A percentile compares a stretch with the other conserved stretches of the same genome.
phyloP scores from a whole-genome alignment of 2,113 vertebrate species.

The Ginglymostoma cirratum region DNA sequence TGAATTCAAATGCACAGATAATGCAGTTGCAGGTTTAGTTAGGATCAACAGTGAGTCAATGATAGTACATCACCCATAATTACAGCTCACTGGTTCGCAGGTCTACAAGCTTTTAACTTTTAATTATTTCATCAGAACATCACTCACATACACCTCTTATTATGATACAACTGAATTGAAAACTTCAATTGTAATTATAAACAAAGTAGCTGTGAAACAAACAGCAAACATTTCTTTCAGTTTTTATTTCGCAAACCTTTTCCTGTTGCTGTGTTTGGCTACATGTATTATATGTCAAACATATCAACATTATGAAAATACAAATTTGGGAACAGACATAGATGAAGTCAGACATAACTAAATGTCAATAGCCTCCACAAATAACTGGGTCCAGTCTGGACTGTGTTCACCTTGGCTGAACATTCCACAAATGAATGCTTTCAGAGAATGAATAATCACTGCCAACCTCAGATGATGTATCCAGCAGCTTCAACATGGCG shows the following conservation, averaged over 20 bases:
- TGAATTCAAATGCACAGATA: not conserved
- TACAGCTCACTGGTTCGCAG: not conserved
- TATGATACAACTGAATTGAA: not conserved
- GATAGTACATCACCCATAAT: not conserved
- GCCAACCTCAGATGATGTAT: not conserved
- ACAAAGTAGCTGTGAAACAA: not conserved
- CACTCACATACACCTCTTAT: not conserved
- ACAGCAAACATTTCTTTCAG: not conserved
- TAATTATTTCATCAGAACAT: conserved; percentile 17
- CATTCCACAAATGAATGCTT: not conserved
- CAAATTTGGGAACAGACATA: not conserved
- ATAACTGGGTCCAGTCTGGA: not conserved
- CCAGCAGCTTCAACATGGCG: not conserved
- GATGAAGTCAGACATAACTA: not conserved
- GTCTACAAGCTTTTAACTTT: not conserved
- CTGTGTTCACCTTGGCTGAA: not conserved
- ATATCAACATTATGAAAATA: not conserved
- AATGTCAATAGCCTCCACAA: not conserved
- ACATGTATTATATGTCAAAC: not conserved
- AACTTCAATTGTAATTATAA: not conserved
- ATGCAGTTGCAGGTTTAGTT: not conserved
- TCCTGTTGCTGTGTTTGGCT: not conserved
- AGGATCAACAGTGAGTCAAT: not conserved
- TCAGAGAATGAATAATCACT: not conserved
- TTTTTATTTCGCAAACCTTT: too few relatives aligned